These are phyloP conservation scores for Pipistrellus kuhlii DNA, from an alignment of 2,797 vertebrate genomes.

Conservation along the genomic window DNA sequence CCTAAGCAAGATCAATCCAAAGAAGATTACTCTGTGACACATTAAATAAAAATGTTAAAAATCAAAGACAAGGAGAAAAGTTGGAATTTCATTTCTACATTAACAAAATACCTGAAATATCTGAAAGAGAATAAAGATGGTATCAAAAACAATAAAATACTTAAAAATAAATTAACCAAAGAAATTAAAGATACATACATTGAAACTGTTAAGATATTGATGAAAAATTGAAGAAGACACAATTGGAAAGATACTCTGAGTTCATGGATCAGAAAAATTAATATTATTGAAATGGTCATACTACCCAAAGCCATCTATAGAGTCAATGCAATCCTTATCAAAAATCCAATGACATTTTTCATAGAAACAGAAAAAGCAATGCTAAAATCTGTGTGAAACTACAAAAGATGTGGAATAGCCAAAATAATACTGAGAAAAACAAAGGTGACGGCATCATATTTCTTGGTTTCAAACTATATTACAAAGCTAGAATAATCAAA, in stretches of 20 bases:
- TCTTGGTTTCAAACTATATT: not conserved
- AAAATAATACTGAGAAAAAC: not conserved
- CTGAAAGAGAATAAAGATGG: no score
- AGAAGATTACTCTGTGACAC: not conserved
- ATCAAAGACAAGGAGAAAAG: no score
- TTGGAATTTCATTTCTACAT: no score
- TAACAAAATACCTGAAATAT: no score
- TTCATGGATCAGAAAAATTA: not conserved
- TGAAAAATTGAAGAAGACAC: not conserved
- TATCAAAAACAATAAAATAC: no score
- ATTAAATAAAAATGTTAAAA: not conserved
- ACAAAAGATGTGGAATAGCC: not conserved
- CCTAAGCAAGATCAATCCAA: not conserved
- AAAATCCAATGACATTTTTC: not conserved
- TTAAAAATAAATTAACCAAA: not conserved
- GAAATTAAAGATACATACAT: not conserved
- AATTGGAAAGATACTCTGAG: not conserved
- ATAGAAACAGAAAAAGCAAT: not conserved
- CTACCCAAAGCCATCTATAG: not conserved
- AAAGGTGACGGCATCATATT: not conserved
- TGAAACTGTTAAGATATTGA: not conserved
- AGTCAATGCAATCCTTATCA: not conserved
- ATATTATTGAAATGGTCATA: not conserved
- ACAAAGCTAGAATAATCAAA: not conserved
- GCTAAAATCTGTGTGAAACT: not conserved